phyloP scores from a whole-genome alignment of 92 coral and sea anemone genomes.

The Epizoanthus rinbou region DNA sequence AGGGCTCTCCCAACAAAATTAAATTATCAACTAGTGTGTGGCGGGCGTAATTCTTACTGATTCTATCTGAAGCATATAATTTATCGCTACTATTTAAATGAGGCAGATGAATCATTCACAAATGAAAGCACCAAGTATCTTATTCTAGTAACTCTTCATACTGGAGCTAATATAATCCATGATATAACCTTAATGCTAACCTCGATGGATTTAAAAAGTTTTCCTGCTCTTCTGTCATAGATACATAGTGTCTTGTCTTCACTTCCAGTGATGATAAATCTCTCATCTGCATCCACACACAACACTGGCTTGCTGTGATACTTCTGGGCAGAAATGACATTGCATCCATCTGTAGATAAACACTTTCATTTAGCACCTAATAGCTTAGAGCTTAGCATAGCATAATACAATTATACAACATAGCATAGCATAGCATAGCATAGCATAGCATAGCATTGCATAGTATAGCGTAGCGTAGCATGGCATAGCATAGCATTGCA shows the following conservation, averaged over 20 bases:
- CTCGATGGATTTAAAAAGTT: constrained; percentile 73
- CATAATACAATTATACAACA: too few species aligned
- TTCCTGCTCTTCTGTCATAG: constrained; percentile 82
- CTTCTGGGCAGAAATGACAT: constrained; percentile 51
- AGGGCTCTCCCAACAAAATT: too few species aligned
- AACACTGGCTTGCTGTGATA: constrained; percentile 85
- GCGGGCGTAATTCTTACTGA: too few species aligned
- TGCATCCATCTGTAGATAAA: constrained; percentile 51
- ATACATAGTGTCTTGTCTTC: constrained; percentile 87
- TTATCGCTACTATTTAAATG: too few species aligned
- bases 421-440: too few species aligned
- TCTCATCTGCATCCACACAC: constrained; percentile 83
- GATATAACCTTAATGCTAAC: constrained; percentile 37
- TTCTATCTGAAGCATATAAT: too few species aligned
- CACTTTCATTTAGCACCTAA: not conserved
- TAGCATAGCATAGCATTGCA: too few species aligned
- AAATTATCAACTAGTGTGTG: too few species aligned
- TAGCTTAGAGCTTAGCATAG: too few species aligned
- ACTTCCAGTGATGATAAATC: constrained; percentile 89
- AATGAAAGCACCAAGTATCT: too few species aligned
- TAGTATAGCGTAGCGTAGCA: not conserved
- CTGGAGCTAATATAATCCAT: not conserved
- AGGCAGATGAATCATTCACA: too few species aligned
- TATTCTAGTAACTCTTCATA: too few species aligned
- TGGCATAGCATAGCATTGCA: not conserved